Conservation (phyloP, 64 coral and sea anemone genomes). For the Montipora sp. region DNA sequence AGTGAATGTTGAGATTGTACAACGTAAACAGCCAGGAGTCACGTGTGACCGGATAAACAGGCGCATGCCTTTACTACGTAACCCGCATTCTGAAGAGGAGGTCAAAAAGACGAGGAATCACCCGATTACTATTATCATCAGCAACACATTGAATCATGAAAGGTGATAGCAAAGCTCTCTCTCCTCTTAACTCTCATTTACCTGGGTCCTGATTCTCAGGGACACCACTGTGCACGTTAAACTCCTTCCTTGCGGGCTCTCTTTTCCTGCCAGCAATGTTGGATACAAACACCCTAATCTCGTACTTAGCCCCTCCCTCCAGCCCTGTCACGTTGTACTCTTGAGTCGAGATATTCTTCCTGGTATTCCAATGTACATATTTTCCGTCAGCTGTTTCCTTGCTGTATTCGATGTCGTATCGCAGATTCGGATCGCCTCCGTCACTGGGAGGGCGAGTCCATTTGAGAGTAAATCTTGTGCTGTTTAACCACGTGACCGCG, state of each 20-base stretch:
- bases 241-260: conserved; percentile 74
- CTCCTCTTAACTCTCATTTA: neutral
- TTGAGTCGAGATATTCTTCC: conserved; percentile 54
- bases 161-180: neutral
- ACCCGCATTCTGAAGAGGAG: too few relatives aligned
- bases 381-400: conserved; percentile 53
- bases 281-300: conserved; percentile 68
- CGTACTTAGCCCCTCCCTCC: conserved; percentile 49
- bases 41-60: too few relatives aligned
- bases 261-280: conserved; percentile 71
- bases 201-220: neutral
- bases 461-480: conserved; percentile 61
- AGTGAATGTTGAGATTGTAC: too few relatives aligned
- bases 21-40: too few relatives aligned
- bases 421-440: conserved; percentile 73
- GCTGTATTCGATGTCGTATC: conserved; percentile 81
- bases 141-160: neutral
- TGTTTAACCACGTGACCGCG: conserved; percentile 63
- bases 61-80: too few relatives aligned
- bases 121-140: too few relatives aligned
- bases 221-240: conserved; percentile 33
- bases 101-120: too few relatives aligned
- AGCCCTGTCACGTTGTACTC: conserved; percentile 72
- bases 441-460: conserved; percentile 76
- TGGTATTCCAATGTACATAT: conserved; percentile 69